A percentile compares a stretch with the other conserved stretches of the same genome.
These are phyloP conservation scores for Diplosoma virens DNA, from an alignment of 23 tunicate species.

Conservation along the genomic window DNA sequence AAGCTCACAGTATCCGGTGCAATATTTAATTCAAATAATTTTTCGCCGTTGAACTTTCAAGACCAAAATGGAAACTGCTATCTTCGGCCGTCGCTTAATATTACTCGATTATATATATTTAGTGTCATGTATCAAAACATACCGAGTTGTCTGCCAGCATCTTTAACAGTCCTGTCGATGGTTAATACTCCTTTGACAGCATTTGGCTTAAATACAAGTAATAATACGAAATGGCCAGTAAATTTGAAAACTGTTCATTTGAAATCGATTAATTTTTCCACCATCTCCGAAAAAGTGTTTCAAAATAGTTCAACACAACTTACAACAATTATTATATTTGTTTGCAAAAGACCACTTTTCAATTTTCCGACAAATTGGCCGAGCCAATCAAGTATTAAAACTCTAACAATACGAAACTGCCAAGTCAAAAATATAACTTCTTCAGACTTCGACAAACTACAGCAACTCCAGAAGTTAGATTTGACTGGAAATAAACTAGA, in stretches of 20 bases:
- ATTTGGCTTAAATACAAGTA: neutral
- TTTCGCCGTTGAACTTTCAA: neutral
- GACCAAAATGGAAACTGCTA: slow-evolving; percentile 23
- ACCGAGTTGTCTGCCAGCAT: slow-evolving; percentile 22
- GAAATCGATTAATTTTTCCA: neutral
- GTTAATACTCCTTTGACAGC: slow-evolving; percentile 7
- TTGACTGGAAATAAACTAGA: slow-evolving; percentile 16
- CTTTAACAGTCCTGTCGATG: neutral
- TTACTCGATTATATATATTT: neutral
- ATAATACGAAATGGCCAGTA: neutral
- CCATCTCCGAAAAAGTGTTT: neutral
- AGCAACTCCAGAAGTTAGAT: neutral
- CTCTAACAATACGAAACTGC: slow-evolving; percentile 9
- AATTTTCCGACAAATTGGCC: slow-evolving; percentile 22
- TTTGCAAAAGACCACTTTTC: neutral
- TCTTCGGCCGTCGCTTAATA: neutral
- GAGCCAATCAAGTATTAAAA: neutral
- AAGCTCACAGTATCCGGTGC: neutral
- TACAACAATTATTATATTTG: neutral
- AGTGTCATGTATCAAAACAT: neutral
- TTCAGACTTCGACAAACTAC: neutral
- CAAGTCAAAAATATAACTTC: neutral
- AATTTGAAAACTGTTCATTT: neutral
- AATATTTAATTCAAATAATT: neutral
- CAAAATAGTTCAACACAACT: neutral